phyloP scores from a whole-genome alignment of 2,888 invertebrate species.

The Sialis lutaria region DNA sequence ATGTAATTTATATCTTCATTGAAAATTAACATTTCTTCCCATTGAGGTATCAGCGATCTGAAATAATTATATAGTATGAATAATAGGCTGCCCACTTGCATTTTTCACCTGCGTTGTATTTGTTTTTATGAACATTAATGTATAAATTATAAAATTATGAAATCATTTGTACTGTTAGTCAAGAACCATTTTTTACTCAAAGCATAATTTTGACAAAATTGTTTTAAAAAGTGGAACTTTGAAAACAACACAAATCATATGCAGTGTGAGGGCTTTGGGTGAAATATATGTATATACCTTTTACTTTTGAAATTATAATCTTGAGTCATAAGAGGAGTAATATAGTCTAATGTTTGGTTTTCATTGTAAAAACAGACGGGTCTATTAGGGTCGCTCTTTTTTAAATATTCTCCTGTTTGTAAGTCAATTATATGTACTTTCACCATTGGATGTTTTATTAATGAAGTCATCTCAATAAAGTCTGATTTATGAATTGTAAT shows the following conservation, averaged over 20 bases:
- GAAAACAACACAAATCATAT: neutral
- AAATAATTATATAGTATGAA: neutral
- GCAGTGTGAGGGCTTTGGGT: no score
- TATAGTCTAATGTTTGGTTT: conserved; percentile 23
- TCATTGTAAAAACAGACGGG: conserved; percentile 30
- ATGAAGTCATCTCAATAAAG: conserved; percentile 35
- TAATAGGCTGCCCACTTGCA: neutral
- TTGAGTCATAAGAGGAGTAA: conserved; percentile 41
- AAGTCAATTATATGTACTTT: conserved; percentile 39
- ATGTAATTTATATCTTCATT: conserved; percentile 31
- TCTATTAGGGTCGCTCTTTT: conserved; percentile 26
- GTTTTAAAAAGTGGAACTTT: no score
- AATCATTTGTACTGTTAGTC: no score
- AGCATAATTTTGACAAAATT: no score
- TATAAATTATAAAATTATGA: neutral
- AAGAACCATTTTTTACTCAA: no score
- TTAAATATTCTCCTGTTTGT: conserved; percentile 33
- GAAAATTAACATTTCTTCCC: conserved; percentile 48
- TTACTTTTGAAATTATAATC: conserved; percentile 38
- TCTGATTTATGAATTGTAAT: conserved; percentile 38
- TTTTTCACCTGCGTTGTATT: neutral
- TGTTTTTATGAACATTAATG: no score
- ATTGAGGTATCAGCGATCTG: conserved; percentile 29
- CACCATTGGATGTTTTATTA: conserved; percentile 41
- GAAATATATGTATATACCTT: conserved; percentile 21